Evolutionary conservation across 2,888 invertebrate genomes (phyloP).

Genomic region (Hydriomena furcata): DNA sequence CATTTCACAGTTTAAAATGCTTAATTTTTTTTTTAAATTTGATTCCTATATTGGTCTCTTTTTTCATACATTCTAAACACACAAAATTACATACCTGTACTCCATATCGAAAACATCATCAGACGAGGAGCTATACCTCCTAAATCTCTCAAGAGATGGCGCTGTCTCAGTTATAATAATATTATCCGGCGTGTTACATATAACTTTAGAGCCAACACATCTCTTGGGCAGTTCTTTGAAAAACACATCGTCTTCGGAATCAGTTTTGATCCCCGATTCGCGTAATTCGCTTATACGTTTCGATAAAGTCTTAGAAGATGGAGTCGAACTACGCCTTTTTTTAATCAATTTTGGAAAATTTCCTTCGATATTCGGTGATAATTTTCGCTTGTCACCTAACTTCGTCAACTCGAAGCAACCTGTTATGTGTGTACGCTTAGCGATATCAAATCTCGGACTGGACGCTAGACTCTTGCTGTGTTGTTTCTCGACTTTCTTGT

Average conservation of each 20-base stretch:
- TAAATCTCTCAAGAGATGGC: conserved; percentile 65
- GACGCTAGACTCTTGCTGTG: conserved; percentile 58
- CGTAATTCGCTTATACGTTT: conserved; percentile 54
- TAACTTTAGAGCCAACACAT: conserved; percentile 45
- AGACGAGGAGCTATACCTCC: conserved; percentile 59
- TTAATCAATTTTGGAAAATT: conserved; percentile 57
- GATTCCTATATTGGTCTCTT: too few relatives aligned
- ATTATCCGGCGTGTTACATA: conserved; percentile 65
- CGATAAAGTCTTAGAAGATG: conserved; percentile 44
- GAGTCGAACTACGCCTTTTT: conserved; percentile 67
- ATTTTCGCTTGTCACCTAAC: conserved; percentile 39
- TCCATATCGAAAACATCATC: conserved; percentile 45
- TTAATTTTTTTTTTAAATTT: too few relatives aligned
- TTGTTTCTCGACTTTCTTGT: conserved; percentile 25
- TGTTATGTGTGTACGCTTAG: conserved; percentile 50
- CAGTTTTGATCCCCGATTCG: conserved; percentile 61
- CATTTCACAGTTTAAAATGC: too few relatives aligned
- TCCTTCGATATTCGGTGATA: conserved; percentile 51
- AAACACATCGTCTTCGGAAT: conserved; percentile 63
- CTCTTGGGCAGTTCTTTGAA: conserved; percentile 32
- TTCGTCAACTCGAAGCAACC: conserved; percentile 64
- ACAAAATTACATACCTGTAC: conserved; percentile 31
- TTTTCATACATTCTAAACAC: too few relatives aligned
- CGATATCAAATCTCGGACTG: conserved; percentile 53
- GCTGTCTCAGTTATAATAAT: conserved; percentile 71